Conservation (phyloP, 2,888 invertebrate genomes). For the Drosophila setosimentum region DNA sequence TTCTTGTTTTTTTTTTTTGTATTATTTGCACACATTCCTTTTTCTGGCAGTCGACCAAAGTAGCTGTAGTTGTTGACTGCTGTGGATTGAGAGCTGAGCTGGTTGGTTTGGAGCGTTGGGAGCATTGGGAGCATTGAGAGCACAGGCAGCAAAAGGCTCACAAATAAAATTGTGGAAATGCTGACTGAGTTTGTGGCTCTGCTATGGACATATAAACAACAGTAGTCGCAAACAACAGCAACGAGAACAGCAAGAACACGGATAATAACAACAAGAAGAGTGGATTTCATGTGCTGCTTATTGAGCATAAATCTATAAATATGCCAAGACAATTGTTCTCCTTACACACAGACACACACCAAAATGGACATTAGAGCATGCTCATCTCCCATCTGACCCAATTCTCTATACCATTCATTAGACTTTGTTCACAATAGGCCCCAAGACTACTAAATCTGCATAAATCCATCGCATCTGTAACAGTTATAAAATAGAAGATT, state of each 20-base stretch:
- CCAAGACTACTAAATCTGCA: constrained; percentile 16
- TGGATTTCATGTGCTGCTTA: constrained; percentile 53
- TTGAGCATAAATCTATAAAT: constrained; percentile 65
- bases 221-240: constrained; percentile 36
- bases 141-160: constrained; percentile 43
- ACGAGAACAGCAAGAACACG: constrained; percentile 7
- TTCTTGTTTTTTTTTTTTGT: constrained; percentile 38
- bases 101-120: constrained; percentile 4
- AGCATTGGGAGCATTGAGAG: constrained; percentile 22
- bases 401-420: constrained; percentile 36
- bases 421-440: constrained; percentile 12
- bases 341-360: constrained; percentile 9
- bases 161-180: constrained; percentile 51
- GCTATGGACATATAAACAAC: constrained; percentile 54
- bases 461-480: constrained; percentile 5
- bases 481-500: not conserved
- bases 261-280: constrained; percentile 22
- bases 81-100: constrained; percentile 48
- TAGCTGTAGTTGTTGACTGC: constrained; percentile 49
- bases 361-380: constrained; percentile 23
- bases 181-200: constrained; percentile 58
- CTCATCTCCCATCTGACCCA: constrained; percentile 55
- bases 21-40: constrained; percentile 62
- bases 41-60: constrained; percentile 51
- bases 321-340: constrained; percentile 59